Conservation (phyloP, 2,888 invertebrate genomes). For the Tipula vernalis region DNA sequence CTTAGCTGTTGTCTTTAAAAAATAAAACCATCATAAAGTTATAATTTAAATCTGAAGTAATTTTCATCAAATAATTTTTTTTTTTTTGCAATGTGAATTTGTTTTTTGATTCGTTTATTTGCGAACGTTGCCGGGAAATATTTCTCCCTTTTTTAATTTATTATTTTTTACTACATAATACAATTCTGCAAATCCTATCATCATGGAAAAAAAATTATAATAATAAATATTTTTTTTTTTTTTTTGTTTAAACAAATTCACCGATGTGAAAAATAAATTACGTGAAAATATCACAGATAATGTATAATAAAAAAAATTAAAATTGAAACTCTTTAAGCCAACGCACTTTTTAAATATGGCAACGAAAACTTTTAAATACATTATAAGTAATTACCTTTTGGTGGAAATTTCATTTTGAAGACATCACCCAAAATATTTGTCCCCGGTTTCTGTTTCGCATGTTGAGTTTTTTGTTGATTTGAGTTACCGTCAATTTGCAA, state of each 20-base stretch:
- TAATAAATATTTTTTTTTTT: background rate
- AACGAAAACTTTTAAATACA: background rate
- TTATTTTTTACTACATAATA: background rate
- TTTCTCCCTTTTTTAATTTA: background rate
- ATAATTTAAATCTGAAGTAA: background rate
- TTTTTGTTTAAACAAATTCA: background rate
- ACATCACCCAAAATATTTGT: conserved; percentile 17
- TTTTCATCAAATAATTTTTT: background rate
- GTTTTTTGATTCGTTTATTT: background rate
- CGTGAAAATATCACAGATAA: background rate
- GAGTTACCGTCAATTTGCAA: background rate
- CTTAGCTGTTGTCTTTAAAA: background rate
- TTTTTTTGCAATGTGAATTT: background rate
- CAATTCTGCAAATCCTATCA: background rate
- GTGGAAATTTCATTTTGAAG: conserved; percentile 14
- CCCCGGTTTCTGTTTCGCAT: conserved; percentile 4
- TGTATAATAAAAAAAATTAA: background rate
- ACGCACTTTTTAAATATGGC: background rate
- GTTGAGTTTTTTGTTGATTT: background rate
- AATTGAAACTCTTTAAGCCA: background rate
- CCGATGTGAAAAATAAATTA: background rate
- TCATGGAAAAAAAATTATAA: background rate
- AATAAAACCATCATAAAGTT: background rate
- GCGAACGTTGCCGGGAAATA: background rate
- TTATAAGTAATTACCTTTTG: background rate